A percentile compares a stretch with the other conserved stretches of the same genome.
These are phyloP conservation scores for Elanus axillaris DNA, from an alignment of 2,113 vertebrate species.

Conservation along the genomic window DNA sequence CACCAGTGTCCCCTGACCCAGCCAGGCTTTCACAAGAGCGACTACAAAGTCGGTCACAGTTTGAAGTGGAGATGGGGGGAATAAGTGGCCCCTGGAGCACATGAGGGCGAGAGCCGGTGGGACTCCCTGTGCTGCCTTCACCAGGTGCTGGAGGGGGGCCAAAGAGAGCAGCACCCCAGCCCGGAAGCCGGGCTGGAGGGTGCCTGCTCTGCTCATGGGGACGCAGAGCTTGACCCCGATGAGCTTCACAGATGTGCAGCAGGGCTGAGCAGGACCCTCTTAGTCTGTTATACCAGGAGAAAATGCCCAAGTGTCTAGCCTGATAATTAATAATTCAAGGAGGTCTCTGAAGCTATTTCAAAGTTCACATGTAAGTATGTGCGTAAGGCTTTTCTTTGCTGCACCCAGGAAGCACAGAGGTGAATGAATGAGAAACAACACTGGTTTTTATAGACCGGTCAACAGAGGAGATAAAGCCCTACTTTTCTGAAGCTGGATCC, in stretches of 20 bases:
- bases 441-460: not conserved
- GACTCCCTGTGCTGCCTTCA: not conserved
- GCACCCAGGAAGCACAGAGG: not conserved
- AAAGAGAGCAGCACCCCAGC: not conserved
- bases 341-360: not conserved
- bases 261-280: not conserved
- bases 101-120: fast-evolving
- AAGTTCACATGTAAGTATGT: not conserved
- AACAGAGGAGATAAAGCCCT: not conserved
- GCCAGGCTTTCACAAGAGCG: not conserved
- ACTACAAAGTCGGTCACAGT: fast-evolving
- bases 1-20: not conserved
- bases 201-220: not conserved
- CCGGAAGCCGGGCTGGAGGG: not conserved
- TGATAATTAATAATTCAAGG: not conserved
- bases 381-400: not conserved
- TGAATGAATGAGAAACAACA: not conserved
- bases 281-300: not conserved
- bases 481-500: not conserved
- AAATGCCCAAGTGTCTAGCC: not conserved
- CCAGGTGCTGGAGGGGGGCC: fast-evolving
- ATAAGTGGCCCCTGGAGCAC: not conserved
- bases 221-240: fast-evolving
- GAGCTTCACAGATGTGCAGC: not conserved
- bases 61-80: not conserved